These are phyloP conservation scores for Plebejus anna DNA, from an alignment of 2,888 invertebrate species.

Conservation along the genomic window DNA sequence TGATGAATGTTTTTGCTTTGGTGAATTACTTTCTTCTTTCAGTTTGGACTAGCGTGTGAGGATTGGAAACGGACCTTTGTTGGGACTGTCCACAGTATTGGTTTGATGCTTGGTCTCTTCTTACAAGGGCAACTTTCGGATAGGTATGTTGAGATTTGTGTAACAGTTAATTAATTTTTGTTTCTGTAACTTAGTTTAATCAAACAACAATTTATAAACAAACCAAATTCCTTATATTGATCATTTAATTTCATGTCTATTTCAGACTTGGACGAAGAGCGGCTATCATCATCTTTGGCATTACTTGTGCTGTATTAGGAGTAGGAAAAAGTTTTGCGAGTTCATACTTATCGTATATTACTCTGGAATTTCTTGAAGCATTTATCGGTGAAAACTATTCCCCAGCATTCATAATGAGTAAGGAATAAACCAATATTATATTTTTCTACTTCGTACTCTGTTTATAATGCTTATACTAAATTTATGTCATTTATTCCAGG, in stretches of 20 bases:
- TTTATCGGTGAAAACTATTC: slow-evolving; percentile 46
- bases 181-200: not conserved
- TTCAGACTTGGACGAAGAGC: slow-evolving; percentile 75
- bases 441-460: not conserved
- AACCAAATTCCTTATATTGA: not conserved
- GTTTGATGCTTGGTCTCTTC: slow-evolving; percentile 76
- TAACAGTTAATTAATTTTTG: not conserved
- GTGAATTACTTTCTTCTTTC: slow-evolving; percentile 29
- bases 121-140: slow-evolving; percentile 79
- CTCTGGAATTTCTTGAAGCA: slow-evolving; percentile 78
- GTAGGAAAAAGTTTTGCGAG: slow-evolving; percentile 76
- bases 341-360: slow-evolving; percentile 75
- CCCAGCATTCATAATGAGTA: slow-evolving; percentile 45
- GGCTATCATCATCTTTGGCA: slow-evolving; percentile 71
- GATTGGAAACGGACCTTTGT: slow-evolving; percentile 69
- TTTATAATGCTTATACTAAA: not conserved
- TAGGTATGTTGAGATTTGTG: slow-evolving; percentile 43
- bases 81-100: slow-evolving; percentile 75
- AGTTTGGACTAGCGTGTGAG: slow-evolving; percentile 48
- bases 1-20: not conserved
- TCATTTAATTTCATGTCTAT: not conserved
- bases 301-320: slow-evolving; percentile 72
- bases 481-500: slow-evolving; percentile 42
- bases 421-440: slow-evolving; percentile 26
- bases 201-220: not conserved